phyloP scores from a whole-genome alignment of 2,888 invertebrate species.

The Cepaea hortensis region DNA sequence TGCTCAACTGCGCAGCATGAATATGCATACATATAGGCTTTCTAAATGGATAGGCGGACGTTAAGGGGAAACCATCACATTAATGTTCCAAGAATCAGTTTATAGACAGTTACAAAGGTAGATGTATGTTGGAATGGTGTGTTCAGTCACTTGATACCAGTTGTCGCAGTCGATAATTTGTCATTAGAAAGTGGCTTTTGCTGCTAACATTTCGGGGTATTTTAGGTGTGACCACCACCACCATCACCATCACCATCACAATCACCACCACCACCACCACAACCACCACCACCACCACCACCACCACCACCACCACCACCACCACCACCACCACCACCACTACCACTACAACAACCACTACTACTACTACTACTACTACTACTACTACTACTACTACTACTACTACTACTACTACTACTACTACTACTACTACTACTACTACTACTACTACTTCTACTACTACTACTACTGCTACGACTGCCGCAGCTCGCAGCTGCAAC shows the following conservation, averaged over 20 bases:
- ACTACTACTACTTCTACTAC: conserved; percentile 29
- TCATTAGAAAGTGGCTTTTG: no score
- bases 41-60: no score
- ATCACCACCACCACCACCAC: not conserved
- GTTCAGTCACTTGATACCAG: no score
- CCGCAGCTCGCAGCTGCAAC: conserved; percentile 4
- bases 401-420: conserved; percentile 3
- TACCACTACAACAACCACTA: not conserved
- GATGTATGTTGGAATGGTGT: no score
- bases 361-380: no score
- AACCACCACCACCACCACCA: not conserved
- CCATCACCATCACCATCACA: not conserved
- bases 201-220: no score
- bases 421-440: conserved; percentile 10
- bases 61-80: no score
- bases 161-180: no score
- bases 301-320: not conserved
- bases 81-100: no score
- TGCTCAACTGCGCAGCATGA: no score
- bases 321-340: not conserved
- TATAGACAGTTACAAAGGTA: no score
- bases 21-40: no score
- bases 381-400: conserved; percentile 8
- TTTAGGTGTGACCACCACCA: not conserved
- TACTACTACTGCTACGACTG: conserved; percentile 24